Percentiles rank a stretch among this genome's conserved stretches.
These are phyloP conservation scores for Emydoidea blandingii DNA, from an alignment of 2,797 vertebrate species.

Conservation along the genomic window DNA sequence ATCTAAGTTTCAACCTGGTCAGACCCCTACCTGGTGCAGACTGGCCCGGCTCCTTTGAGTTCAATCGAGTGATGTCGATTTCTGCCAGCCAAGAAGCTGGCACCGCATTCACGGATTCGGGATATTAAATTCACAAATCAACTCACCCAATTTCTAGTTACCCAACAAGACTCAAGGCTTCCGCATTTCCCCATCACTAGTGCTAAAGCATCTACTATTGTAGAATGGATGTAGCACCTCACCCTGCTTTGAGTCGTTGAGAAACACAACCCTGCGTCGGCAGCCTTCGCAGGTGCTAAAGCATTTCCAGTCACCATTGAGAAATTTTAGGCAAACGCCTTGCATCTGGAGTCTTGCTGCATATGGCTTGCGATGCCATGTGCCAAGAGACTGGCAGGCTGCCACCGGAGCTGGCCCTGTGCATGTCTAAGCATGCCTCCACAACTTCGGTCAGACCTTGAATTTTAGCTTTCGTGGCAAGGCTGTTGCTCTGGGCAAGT, in stretches of 20 bases:
- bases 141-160: background rate
- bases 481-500: background rate
- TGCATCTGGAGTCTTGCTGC: background rate
- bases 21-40: background rate
- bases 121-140: background rate
- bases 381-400: background rate
- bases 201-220: background rate
- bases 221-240: background rate
- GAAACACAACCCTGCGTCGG: background rate
- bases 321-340: background rate
- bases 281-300: background rate
- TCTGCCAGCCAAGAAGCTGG: background rate
- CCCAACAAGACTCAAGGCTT: background rate
- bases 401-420: background rate
- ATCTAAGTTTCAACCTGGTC: background rate
- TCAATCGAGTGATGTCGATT: background rate
- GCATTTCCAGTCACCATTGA: background rate
- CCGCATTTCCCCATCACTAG: background rate
- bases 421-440: background rate
- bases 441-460: background rate
- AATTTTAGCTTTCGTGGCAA: background rate
- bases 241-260: background rate
- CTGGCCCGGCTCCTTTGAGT: background rate
- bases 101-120: background rate
- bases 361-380: background rate